phyloP scores from a whole-genome alignment of 2,888 invertebrate species.

The Hartigia nigra region DNA sequence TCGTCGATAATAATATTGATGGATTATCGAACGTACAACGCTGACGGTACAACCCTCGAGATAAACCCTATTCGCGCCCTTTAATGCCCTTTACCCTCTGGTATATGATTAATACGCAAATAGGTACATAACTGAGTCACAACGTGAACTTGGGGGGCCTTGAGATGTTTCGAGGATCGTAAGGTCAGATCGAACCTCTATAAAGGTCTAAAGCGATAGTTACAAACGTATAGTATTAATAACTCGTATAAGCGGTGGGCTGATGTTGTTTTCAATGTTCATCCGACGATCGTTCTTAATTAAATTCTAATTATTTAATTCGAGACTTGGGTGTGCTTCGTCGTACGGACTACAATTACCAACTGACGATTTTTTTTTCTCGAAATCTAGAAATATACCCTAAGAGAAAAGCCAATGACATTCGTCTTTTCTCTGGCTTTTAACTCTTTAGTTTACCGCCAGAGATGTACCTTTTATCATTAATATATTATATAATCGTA shows the following conservation, averaged over 20 bases:
- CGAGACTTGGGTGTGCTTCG: neutral
- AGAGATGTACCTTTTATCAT: neutral
- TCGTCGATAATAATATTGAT: constrained; percentile 4
- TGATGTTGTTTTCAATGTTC: neutral
- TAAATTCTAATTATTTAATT: neutral
- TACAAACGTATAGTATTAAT: neutral
- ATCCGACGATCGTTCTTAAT: neutral
- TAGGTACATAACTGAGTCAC: neutral
- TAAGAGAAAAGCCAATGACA: neutral
- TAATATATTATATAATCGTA: neutral
- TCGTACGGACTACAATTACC: neutral
- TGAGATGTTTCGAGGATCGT: neutral
- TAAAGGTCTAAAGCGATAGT: neutral
- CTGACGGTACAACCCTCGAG: neutral
- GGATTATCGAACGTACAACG: neutral
- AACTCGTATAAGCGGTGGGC: neutral
- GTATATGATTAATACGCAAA: neutral
- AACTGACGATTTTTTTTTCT: neutral
- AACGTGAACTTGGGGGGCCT: neutral
- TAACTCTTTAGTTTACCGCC: neutral
- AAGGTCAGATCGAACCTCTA: neutral
- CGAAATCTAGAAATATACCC: neutral
- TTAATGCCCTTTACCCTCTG: neutral
- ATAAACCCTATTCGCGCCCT: neutral
- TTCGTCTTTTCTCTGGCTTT: neutral